Evolutionary conservation across 2,888 invertebrate species (phyloP), one percentile per base, ranked within the genome.

Genomic region (Ornithoptera alexandrae): DNA sequence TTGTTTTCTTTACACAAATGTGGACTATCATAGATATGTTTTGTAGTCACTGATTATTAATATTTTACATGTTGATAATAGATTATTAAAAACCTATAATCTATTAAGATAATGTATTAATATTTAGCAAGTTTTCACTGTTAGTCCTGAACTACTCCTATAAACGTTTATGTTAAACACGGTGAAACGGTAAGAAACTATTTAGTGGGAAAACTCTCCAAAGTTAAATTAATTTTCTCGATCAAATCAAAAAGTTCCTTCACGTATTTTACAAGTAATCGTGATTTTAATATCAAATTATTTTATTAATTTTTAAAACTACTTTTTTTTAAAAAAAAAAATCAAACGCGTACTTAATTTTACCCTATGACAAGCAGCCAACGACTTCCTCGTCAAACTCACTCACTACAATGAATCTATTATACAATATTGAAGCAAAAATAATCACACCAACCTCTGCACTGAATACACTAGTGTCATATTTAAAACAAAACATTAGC

Each of bases 171-270:
- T 20, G 46, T 42, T 30, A 57, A 58, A 67, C 46, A 62, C 20
- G 56, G 56, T 42, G 62, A 42, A 8, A 22, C 15, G 12, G 17
- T 18, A 20, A 10, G 57, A 67, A 67, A 67, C 67, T 67, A 62
- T 62, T 65, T 62, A 57, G 24, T 24, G 42, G 56, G 62, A 39
- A 62, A 57, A 67, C 67, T 67, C 57, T 7, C 15, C 5, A 1
- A 67, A 67, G 57, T 57, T 67, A 62, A 67, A 67, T 62, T 58
- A 67, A 67, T 67, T 62, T 62, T 58, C 30, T 46, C 62, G 24
- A 42, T 57, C 20, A 57, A 67, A 42, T 67, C 24, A 46, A 30
- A 57, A 67, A 62, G 67, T 58, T 58, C 57, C 42, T 62, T 24
- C 24, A 30, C 57, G 15, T 67, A 46, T 46, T 67, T 46, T 24